Evolutionary conservation across 2,113 vertebrate genomes (phyloP), one percentile per base, ranked within the genome.

Genomic region (Dasypus novemcinctus): DNA sequence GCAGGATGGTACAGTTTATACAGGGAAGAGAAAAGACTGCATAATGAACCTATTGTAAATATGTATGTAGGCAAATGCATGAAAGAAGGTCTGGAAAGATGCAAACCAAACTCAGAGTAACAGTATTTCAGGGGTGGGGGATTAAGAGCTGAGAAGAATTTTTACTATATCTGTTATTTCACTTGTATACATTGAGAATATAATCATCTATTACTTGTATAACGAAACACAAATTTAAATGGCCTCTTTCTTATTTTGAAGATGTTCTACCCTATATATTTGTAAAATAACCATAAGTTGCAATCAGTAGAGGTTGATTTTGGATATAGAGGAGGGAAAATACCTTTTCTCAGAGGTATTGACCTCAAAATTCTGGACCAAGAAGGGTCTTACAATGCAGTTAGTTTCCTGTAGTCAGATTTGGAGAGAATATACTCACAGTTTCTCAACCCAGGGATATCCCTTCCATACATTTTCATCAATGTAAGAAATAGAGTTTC

Each of bases 391-490:
- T 52, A 91, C 57, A 87, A 71, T 23, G 21, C 41, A 79, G 7
- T 71, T 29, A 69, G 20, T 15, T 88, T 23, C 41, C 31, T 43
- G 2, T 31, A 49, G n/a, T 46, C 61, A 8, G 43, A 66, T 33
- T 52, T 66, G 5, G 46, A 85, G 15, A 46, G 49, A 46, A 59
- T 75, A 78, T 91, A 97, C 98, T 98, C 93, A 98, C 97, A 98
- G 63, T 88, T 85, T 96, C 91, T 98, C 97, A 82, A 93, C 27
- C 97, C 97, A 98, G 0, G 21, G 97, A n/a, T 97, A 98, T 41
- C 79, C 20, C n/a, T 95, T 95, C 98, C 97, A 97, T 1, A 3
- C 2, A 4, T 59, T 4, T 71, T 96, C 68, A 46, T 93, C 82
- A 0, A 98, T 76, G 52, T 89, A 36, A 87, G 95, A 95, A 95